Evolutionary conservation across 2,888 invertebrate species (phyloP), one percentile per base, ranked within the genome.

Genomic region (Meiosimyza decipiens): DNA sequence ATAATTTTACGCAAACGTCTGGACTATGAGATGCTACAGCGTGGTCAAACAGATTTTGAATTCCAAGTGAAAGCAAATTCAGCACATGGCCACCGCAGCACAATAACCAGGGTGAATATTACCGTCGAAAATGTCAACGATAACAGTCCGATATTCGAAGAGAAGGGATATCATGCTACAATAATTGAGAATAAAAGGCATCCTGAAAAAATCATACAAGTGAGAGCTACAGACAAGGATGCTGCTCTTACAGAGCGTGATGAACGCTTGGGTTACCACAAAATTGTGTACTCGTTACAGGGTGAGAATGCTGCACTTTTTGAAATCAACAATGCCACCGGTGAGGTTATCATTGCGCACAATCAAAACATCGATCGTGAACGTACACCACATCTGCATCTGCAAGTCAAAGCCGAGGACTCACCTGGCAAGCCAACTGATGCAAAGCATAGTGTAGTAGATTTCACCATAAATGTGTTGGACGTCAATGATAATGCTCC

Each of bases 401-500:
- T 95, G 28, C 91, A 91, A 79, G 90, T 94, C 1, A 91, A 92
- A 76, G 95, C 95, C 0, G 89, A 91, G 52, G 95, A 95, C 81
- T 93, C 92, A 18, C 93, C 93, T 0, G 92, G 92, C 6, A 91
- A 92, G 1, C 86, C 86, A 2, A 90, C 91, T 0, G 92, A 92
- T 68, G 91, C 92, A 73, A 88, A 91, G 50, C 91, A 91, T 76
- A 89, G 91, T 0, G 87, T 90, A 3, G 91, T 91, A 0, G 89
- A 91, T 77, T 89, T 94, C 13, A 88, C 90, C 0, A 89, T 94
- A 11, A 92, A 93, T 79, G 91, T 94, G 1, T 84, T 92, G 0
- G 94, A 95, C 81, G 92, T 94, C 0, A 94, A 95, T 80, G 95
- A 95, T 79, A 94, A 94, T 81, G 89, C 92, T 0, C 95, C 94